Evolutionary conservation across 2,888 invertebrate species (phyloP), one percentile per base, ranked within the genome.

Genomic region (Lumbricus terrestris): DNA sequence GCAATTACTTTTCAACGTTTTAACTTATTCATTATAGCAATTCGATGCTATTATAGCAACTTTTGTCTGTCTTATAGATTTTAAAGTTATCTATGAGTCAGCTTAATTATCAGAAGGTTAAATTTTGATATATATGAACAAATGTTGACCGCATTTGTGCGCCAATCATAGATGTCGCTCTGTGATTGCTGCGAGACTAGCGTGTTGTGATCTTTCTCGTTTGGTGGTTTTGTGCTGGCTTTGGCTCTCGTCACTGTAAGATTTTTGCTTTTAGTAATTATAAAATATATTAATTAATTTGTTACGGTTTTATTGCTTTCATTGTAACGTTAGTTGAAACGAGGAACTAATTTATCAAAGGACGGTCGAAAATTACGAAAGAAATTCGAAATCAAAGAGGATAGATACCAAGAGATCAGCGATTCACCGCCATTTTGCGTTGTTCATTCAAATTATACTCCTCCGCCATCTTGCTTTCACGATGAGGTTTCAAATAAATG

Each of bases 161-260:
- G 69, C 69, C 69, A 69, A 69, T 69, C 69, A n/a, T 69, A 69
- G 69, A 69, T 69, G 69, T 69, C 69, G 69, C 69, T 69, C 69
- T 8, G n/a, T n/a, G 69, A 29, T 69, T 69, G 69, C 69, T 69
- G 69, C 69, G 69, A n/a, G 69, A 69, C 69, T 69, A n/a, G n/a
- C n/a, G 69, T 69, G 69, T 69, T 69, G 69, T 69, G n/a, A 69
- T 69, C 69, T 29, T 69, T 69, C 69, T 69, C 29, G 29, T 69
- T 47, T 69, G 29, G 29, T 69, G 69, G 69, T 69, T 69, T 69
- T 16, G 69, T 69, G 69, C 69, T 69, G n/a, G 69, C 69, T 69
- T n/a, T 69, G 69, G 6, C 8, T 69, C 69, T 69, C 69, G 69
- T n/a, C 69, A 69, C 69, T n/a, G 69, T 69, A 69, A 69, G 69